Evolutionary conservation across 2,797 vertebrate genomes (phyloP), one percentile per base, ranked within the genome.

Genomic region (Nannoperca australis): DNA sequence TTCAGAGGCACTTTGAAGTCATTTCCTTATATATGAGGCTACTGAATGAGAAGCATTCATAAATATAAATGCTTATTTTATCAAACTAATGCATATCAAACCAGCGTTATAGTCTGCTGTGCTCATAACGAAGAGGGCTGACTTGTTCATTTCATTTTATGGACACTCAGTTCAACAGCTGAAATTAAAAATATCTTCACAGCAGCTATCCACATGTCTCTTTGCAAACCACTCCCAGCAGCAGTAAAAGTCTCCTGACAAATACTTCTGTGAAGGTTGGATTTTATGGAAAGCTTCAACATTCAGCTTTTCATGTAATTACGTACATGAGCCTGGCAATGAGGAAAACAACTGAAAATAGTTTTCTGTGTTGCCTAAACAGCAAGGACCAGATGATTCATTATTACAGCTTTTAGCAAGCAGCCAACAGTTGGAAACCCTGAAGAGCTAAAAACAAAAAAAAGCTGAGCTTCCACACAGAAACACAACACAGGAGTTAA

Each of bases 31-130:
- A 84, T 69, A 72, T 70, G 59, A 71, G 75, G 50, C 76, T 0
- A 22, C 79, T 22, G 73, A 85, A 89, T 73, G 79, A 85, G 72
- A 71, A 34, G 73, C 86, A 81, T 89, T 88, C 87, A 90, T 90
- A 90, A 89, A 91, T 92, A 88, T 89, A 90, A 92, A 93, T 90
- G 85, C 86, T 84, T 89, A 79, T 89, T 90, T 91, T 90, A 88
- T 92, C 87, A 92, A 88, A 87, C 80, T 82, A 92, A 92, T 90
- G 91, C 91, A 91, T 92, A 86, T 90, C 86, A 91, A 90, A 84
- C 76, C 36, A 51, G 59, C 4, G 74, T 82, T 81, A 84, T 72
- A 81, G 81, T 78, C 82, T 17, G 58, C 78, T 13, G 60, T 70
- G 80, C 86, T 81, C 76, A 70, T 81, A 84, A 88, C 88, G 90